Evolutionary conservation across 1,140 invertebrate species (phyloP).

Genomic region (Drosophila orena): DNA sequence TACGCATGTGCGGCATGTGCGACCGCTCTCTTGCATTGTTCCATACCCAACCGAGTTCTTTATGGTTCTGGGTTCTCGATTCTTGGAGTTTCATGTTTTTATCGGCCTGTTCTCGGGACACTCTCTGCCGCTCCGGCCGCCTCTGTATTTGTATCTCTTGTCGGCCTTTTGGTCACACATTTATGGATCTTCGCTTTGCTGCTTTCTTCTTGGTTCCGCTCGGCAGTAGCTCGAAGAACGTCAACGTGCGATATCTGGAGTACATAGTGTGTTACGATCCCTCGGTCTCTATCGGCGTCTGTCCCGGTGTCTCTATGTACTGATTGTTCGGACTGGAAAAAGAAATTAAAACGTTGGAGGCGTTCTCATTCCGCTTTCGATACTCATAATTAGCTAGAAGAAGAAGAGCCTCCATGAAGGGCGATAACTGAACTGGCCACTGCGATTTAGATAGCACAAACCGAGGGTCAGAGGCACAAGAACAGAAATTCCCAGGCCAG

Average conservation of each 20-base stretch:
- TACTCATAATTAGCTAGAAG: slow-evolving; percentile 55
- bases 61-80: slow-evolving; percentile 15
- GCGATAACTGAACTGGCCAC: slow-evolving; percentile 55
- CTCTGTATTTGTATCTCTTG: slow-evolving; percentile 8
- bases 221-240: slow-evolving; percentile 62
- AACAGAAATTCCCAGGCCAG: slow-evolving; percentile 29
- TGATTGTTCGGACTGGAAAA: slow-evolving; percentile 34
- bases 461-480: slow-evolving; percentile 11
- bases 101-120: slow-evolving; percentile 58
- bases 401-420: slow-evolving; percentile 40
- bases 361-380: slow-evolving; percentile 50
- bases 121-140: slow-evolving; percentile 1
- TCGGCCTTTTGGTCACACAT: slow-evolving; percentile 55
- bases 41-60: slow-evolving; percentile 31
- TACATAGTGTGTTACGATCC: slow-evolving; percentile 39
- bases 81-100: slow-evolving; percentile 55
- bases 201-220: slow-evolving; percentile 70
- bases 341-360: slow-evolving; percentile 50
- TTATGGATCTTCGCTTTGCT: slow-evolving; percentile 59
- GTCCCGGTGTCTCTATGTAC: slow-evolving; percentile 15
- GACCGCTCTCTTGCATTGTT: slow-evolving; percentile 22
- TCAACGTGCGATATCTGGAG: slow-evolving; percentile 72
- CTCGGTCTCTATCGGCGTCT: slow-evolving; percentile 1
- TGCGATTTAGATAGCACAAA: slow-evolving; percentile 53
- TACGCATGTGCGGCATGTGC: slow-evolving; percentile 55